These are phyloP conservation scores for Acanthurus lineatus DNA, from an alignment of 2,797 vertebrate species.

Conservation along the genomic window DNA sequence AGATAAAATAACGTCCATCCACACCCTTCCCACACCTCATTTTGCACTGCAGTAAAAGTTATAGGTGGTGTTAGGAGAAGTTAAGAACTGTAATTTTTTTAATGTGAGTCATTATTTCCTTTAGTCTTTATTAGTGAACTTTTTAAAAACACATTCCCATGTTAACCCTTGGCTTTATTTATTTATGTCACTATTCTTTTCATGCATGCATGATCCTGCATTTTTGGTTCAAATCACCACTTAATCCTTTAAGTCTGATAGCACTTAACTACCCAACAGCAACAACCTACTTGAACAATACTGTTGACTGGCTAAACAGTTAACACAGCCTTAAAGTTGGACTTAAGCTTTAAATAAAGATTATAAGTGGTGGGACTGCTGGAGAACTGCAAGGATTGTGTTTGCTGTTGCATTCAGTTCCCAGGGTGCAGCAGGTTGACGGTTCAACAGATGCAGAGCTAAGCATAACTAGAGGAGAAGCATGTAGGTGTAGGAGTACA, in stretches of 20 bases:
- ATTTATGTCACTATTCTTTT: constrained; percentile 23
- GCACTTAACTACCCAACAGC: neutral
- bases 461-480: constrained; percentile 11
- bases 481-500: constrained; percentile 22
- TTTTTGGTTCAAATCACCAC: constrained; percentile 27
- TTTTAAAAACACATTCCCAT: constrained; percentile 15
- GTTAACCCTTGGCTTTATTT: constrained; percentile 41
- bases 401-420: constrained; percentile 36
- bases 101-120: neutral
- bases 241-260: constrained; percentile 23
- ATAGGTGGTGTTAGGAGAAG: constrained; percentile 5
- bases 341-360: constrained; percentile 12
- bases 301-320: neutral
- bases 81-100: constrained; percentile 3
- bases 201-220: constrained; percentile 37
- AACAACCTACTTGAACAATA: constrained; percentile 13
- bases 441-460: constrained; percentile 52
- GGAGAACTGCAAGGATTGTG: constrained; percentile 1
- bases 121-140: neutral
- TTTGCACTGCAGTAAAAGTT: constrained; percentile 1
- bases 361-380: constrained; percentile 8
- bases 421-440: constrained; percentile 25
- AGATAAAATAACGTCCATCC: constrained; percentile 8
- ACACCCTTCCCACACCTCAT: neutral
- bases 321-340: constrained; percentile 7